These are phyloP conservation scores for Nipponia nippon DNA, from an alignment of 2,113 vertebrate genomes.

Conservation along the genomic window DNA sequence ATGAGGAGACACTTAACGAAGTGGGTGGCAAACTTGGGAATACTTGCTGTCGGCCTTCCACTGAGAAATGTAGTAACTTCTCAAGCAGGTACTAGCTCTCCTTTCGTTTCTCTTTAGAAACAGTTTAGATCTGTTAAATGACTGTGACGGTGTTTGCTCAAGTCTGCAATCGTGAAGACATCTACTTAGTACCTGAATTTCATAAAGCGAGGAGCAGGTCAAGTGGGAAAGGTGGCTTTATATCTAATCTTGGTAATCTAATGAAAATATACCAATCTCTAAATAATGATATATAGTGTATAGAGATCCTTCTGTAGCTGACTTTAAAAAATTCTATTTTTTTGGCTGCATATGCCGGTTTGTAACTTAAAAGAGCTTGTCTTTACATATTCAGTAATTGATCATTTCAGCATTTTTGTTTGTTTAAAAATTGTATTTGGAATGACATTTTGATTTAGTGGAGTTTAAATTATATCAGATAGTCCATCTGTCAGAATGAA, in stretches of 20 bases:
- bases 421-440: background rate
- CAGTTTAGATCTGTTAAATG: background rate
- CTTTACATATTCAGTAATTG: background rate
- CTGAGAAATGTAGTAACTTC: background rate
- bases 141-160: background rate
- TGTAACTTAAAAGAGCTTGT: background rate
- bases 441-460: background rate
- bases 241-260: background rate
- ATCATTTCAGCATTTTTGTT: background rate
- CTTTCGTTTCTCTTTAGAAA: background rate
- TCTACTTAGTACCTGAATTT: background rate
- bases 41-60: background rate
- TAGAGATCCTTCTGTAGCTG: background rate
- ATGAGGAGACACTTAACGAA: background rate
- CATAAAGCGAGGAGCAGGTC: background rate
- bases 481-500: background rate
- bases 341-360: fast-evolving
- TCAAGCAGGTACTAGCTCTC: background rate
- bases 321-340: background rate
- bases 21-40: background rate
- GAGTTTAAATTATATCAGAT: background rate
- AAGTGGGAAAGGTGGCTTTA: background rate
- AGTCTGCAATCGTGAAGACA: background rate
- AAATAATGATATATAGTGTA: fast-evolving
- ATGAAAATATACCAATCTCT: background rate